Conservation (phyloP, 53 echinoderm and acorn worm genomes). For the Holothuria leucospilota region DNA sequence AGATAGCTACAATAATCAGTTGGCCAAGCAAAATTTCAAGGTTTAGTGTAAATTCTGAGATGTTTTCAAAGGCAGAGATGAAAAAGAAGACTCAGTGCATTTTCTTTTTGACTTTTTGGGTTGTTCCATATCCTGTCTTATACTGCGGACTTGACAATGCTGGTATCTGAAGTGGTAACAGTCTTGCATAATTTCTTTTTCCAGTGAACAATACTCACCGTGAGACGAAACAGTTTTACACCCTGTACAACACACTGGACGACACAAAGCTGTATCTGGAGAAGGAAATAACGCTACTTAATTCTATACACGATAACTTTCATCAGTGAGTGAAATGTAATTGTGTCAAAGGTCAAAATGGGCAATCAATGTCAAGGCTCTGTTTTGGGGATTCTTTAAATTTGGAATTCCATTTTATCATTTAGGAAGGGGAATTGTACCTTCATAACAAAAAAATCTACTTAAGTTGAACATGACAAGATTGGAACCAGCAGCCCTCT, state of each 20-base stretch:
- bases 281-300: constrained; percentile 91
- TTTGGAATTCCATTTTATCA: background rate
- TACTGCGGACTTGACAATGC: too few species aligned
- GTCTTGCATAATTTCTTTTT: background rate
- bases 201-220: constrained; percentile 88
- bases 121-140: too few species aligned
- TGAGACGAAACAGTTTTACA: constrained; percentile 99
- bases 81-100: too few species aligned
- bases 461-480: too few species aligned
- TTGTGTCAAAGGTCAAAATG: background rate
- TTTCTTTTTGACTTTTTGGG: too few species aligned
- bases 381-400: background rate
- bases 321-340: constrained; percentile 81
- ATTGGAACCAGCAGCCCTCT: too few species aligned
- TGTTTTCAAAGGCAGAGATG: too few species aligned
- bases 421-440: background rate
- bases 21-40: too few species aligned
- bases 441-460: too few species aligned
- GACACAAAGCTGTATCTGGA: constrained; percentile 97
- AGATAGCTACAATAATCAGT: too few species aligned
- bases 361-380: background rate
- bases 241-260: constrained; percentile 97
- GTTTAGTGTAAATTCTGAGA: too few species aligned
- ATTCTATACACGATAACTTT: constrained; percentile 99
- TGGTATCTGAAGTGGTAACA: too few species aligned